phyloP scores from a whole-genome alignment of 2,888 invertebrate genomes.

The Tribolium freemani region DNA sequence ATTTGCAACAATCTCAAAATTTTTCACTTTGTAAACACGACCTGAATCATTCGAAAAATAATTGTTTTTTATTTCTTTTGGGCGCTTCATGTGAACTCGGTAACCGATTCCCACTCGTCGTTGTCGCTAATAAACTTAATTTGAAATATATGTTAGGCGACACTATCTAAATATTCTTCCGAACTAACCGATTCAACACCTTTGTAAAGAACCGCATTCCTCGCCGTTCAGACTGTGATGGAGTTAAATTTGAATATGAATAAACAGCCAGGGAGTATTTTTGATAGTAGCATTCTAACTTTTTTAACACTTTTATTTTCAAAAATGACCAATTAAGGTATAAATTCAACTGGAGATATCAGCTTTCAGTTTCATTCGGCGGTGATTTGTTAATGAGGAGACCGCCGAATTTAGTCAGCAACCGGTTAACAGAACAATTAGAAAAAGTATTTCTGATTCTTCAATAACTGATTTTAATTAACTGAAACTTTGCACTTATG shows the following conservation, averaged over 20 bases:
- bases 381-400: constrained; percentile 11
- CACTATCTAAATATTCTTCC: constrained; percentile 64
- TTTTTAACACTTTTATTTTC: constrained; percentile 2
- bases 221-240: constrained; percentile 22
- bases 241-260: constrained; percentile 11
- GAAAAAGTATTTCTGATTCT: neutral
- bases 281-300: neutral
- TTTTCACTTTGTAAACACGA: too few relatives aligned
- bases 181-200: constrained; percentile 65
- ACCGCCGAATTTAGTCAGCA: neutral
- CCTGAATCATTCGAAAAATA: too few relatives aligned
- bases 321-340: constrained; percentile 9
- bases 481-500: neutral
- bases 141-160: constrained; percentile 63
- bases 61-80: neutral
- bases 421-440: neutral
- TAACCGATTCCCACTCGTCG: constrained; percentile 36
- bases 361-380: neutral
- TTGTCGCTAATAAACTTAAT: constrained; percentile 61
- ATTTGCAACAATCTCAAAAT: too few relatives aligned
- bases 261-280: constrained; percentile 2
- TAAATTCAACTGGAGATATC: constrained; percentile 17
- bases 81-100: neutral
- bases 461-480: too few relatives aligned
- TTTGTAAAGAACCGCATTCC: constrained; percentile 65